phyloP scores from a whole-genome alignment of 2,797 vertebrate genomes.

The Girardinus metallicus region DNA sequence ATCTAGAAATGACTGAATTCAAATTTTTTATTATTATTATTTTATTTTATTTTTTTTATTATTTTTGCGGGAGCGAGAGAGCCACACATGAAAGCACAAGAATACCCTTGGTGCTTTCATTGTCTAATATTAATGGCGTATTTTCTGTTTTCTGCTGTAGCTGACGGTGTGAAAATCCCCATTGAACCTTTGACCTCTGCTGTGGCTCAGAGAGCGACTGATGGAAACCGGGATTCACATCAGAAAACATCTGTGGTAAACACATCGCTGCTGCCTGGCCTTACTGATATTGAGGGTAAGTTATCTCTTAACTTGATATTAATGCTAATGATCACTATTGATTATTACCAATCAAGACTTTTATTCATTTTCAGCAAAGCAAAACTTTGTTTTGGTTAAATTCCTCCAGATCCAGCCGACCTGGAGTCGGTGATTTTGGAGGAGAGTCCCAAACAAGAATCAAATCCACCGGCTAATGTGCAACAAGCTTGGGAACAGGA shows the following conservation, averaged over 20 bases:
- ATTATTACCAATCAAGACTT: neutral
- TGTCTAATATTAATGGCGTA: neutral
- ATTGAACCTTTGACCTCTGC: conserved; percentile 28
- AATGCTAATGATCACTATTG: neutral
- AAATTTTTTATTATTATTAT: neutral
- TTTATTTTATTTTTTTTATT: neutral
- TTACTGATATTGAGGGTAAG: conserved; percentile 65
- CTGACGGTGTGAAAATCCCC: conserved; percentile 27
- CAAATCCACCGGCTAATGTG: conserved; percentile 63
- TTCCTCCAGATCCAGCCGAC: conserved; percentile 82
- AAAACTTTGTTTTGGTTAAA: conserved; percentile 6
- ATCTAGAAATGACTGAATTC: neutral
- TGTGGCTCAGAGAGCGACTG: conserved; percentile 15
- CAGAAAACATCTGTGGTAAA: conserved; percentile 26
- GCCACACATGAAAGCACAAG: neutral
- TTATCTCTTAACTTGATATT: neutral
- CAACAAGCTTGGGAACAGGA: conserved; percentile 86
- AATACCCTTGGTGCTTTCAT: neutral
- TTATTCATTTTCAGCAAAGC: neutral
- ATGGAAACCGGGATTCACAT: conserved; percentile 30
- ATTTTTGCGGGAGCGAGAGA: neutral
- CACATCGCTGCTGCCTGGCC: conserved; percentile 18
- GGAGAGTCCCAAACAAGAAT: conserved; percentile 67
- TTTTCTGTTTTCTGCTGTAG: neutral
- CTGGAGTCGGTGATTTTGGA: conserved; percentile 87